Evolutionary conservation across 2,113 vertebrate species (phyloP).

Genomic region (Petroica traversi): DNA sequence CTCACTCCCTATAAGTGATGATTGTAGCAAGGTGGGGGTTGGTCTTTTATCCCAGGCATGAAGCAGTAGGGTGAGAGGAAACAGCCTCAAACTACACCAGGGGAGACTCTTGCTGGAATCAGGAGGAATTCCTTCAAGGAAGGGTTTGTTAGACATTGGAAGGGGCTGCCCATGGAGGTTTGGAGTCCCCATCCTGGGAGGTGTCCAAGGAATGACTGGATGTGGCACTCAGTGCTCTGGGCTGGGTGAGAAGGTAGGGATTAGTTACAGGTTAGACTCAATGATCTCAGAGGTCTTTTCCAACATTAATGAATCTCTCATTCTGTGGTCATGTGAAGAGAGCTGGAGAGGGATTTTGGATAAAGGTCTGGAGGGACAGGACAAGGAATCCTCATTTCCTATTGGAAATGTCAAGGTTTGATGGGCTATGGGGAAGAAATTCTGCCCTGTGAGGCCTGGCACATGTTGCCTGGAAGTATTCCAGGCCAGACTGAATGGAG

Average conservation of each 20-base stretch:
- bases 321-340: neutral
- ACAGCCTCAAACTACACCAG: fast-evolving
- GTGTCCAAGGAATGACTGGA: fast-evolving
- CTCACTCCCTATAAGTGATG: neutral
- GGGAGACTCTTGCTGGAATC: fast-evolving
- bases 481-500: fast-evolving
- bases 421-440: neutral
- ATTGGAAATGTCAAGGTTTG: neutral
- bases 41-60: neutral
- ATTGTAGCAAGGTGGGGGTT: neutral
- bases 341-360: neutral
- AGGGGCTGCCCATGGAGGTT: neutral
- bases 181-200: neutral
- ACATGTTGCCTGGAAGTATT: fast-evolving
- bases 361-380: neutral
- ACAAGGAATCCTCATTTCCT: neutral
- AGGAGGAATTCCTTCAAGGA: neutral
- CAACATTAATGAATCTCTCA: neutral
- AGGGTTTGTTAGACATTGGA: neutral
- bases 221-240: fast-evolving
- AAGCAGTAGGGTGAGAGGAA: fast-evolving
- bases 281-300: fast-evolving
- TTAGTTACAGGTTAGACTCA: fast-evolving
- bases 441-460: neutral
- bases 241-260: neutral